Base-by-base conservation (phyloP, 2,113 vertebrate genomes). In the Calyptomena viridis region DNA sequence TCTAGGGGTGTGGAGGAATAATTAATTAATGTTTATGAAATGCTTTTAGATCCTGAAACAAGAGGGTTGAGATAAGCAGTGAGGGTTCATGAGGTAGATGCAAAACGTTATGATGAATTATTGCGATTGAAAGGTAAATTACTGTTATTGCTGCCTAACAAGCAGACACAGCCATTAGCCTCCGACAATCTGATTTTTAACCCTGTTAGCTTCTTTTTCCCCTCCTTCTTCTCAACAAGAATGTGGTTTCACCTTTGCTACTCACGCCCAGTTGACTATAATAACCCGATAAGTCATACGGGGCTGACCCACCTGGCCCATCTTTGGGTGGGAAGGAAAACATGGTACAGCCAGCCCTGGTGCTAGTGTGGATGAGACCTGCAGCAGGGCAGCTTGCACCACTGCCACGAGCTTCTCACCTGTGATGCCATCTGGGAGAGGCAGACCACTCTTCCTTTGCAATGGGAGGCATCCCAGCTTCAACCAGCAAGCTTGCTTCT, bases 21-120 rank as follows among this genome's bases (percentile, higher is more conserved):
- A 91, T 66, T 94, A 95, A 94, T 95, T 78, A 87, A 69, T 94
- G 94, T 90, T 96, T 97, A 71, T 93, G 78, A 90, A 87, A 91
- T 13, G 27, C 79, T 84, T 94, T 56, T 84, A 91, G 89, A 82
- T 97, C 77, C 40, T 79, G 6, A 19, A 92, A 94, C 33, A 66
- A 81, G 94, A 94, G 42, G 25, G 25, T 39, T 64, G 88, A 96
- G 77, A 78, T 91, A 92, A 94, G 85, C 37, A 60, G 42, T 0
- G 4, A 84, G 46, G 74, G 60, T 68, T 89, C 92, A n/a, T 39
- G 83, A 91, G 24, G 60, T 55, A 62, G 82, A 31, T 78, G 59
- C 53, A 79, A 78, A 66, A 71, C 1, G 0, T 86, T 89, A 42
- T 5, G 66, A 80, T 63, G 82, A 89, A 90, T 90, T 85, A 78